These are phyloP conservation scores for Fissipunctia ypsillon DNA, from an alignment of 2,888 invertebrate genomes.

Conservation along the genomic window DNA sequence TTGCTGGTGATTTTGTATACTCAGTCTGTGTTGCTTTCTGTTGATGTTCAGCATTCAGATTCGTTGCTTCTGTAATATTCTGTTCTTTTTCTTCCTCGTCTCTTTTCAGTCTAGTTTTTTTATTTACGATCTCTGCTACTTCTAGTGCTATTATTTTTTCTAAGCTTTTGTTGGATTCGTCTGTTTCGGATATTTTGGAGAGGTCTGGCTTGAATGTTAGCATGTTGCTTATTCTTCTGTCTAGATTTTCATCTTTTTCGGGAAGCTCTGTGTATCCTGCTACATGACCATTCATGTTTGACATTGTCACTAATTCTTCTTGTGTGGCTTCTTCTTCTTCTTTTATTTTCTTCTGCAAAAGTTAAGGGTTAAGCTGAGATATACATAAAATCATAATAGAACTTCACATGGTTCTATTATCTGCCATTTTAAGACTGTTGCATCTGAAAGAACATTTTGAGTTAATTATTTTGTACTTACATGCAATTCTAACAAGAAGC, in stretches of 20 bases:
- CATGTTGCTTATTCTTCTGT: conserved; percentile 85
- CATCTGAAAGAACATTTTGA: no score
- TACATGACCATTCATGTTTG: conserved; percentile 78
- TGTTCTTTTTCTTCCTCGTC: conserved; percentile 65
- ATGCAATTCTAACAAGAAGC: conserved; percentile 91
- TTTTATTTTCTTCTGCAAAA: conserved; percentile 83
- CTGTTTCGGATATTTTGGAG: conserved; percentile 74
- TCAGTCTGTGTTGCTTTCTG: conserved; percentile 82
- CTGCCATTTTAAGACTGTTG: no score
- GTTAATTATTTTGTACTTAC: conserved; percentile 77
- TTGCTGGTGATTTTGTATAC: conserved; percentile 75
- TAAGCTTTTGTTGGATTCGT: conserved; percentile 72
- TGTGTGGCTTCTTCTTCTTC: conserved; percentile 76
- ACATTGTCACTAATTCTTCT: conserved; percentile 74
- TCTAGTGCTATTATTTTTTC: conserved; percentile 80
- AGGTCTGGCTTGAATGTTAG: conserved; percentile 82
- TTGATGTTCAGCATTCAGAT: conserved; percentile 69
- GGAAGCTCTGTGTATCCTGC: conserved; percentile 62
- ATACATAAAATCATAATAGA: no score
- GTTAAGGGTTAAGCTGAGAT: not conserved
- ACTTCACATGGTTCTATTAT: no score
- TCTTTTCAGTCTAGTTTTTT: conserved; percentile 73
- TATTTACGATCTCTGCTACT: conserved; percentile 81
- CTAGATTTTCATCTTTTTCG: conserved; percentile 75
- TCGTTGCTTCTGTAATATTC: conserved; percentile 70